Base-by-base conservation (phyloP, 2,113 vertebrate species). In the Channa argus region DNA sequence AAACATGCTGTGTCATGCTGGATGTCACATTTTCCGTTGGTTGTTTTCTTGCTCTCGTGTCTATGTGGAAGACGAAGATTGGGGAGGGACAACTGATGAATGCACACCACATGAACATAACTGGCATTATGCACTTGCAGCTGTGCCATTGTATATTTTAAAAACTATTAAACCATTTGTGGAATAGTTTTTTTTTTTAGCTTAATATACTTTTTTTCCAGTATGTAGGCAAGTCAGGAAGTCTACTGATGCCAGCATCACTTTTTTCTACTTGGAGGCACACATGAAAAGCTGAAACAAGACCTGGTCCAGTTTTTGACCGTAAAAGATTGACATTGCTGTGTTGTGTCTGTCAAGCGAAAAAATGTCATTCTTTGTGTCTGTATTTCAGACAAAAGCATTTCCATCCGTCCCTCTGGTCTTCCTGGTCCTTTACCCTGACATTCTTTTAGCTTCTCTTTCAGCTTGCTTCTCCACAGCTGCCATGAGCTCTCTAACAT, bases 1-100 rank as follows among this genome's bases (percentile, higher is more conserved):
- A 72, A 78, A 52, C 63, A 68, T 8, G 62, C 71, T 82, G 84
- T 71, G 66, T 78, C 63, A 61, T 45, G 49, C 54, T 67, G 52
- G 46, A 77, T 74, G 71, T 71, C 80, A 53, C 3, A 61, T 71
- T 76, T 71, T 52, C 36, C 61, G 63, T 53, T 37, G 61, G 72
- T 47, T 64, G 14, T 67, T 60, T 53, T 70, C 61, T 14, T 36
- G 33, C 63, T 60, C 15, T 65, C 43, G 49, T 74, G 47, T 58
- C 61, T 24, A 37, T 51, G 55, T 62, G 63, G 36, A 50, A 33
- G 58, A 43, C 41, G 46, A 71, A 51, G 36, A 74, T 55, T 50
- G 11, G 38, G 45, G 24, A 9, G 63, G 52, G 58, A 74, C 45
- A 11, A n/a, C 44, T 15, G 33, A 65, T 15, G 34, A 74, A 45